Evolutionary conservation across 23 tunicate species (phyloP).

Genomic region (Ascidia mentula): DNA sequence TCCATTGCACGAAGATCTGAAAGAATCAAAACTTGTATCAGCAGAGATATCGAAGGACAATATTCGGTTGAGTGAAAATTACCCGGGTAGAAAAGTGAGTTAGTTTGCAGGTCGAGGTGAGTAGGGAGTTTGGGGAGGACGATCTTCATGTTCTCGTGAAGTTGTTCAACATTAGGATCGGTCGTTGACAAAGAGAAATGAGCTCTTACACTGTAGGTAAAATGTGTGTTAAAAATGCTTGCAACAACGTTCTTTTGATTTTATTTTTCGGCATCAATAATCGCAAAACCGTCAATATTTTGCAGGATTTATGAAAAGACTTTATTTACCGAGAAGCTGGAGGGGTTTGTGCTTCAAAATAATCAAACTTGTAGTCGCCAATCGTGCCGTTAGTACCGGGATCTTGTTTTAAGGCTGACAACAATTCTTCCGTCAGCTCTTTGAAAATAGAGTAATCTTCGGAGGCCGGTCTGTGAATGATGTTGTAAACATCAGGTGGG

Average conservation of each 20-base stretch:
- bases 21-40: no score
- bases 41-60: no score
- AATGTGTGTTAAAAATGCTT: neutral
- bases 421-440: constrained; percentile 19
- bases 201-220: neutral
- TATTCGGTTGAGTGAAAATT: no score
- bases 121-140: neutral
- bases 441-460: constrained; percentile 6
- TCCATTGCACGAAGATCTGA: neutral
- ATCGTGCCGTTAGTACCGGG: constrained; percentile 9
- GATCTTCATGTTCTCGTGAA: neutral
- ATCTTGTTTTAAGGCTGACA: constrained; percentile 12
- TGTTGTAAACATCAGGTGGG: constrained; percentile 63
- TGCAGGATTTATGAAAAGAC: no score
- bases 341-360: constrained; percentile 55
- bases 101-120: neutral
- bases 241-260: no score
- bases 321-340: constrained; percentile 52
- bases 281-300: no score
- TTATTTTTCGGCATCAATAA: neutral
- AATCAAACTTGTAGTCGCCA: constrained; percentile 21
- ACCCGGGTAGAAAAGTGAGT: constrained; percentile 1
- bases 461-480: constrained; percentile 27
- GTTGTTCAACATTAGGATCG: neutral
- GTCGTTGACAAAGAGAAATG: neutral